Evolutionary conservation across 2,888 invertebrate genomes (phyloP), one percentile per base, ranked within the genome.

Genomic region (Cecidostiba fungosa): DNA sequence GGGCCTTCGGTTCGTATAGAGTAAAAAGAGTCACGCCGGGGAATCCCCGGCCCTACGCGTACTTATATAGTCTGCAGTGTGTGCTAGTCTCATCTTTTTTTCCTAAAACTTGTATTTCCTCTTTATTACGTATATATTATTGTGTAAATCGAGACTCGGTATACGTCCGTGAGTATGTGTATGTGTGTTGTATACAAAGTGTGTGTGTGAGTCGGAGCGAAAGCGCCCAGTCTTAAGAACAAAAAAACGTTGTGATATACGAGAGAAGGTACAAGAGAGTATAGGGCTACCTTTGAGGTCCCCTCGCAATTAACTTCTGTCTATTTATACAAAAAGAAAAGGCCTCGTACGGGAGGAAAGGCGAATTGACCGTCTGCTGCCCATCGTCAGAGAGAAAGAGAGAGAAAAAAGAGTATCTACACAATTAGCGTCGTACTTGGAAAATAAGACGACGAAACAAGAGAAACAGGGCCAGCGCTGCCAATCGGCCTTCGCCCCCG

Each of bases 201-300:
- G 12, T 62, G 12, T 23, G 12, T 36, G 77, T 59, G 59, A 10
- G 43, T 69, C 77, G 77, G 73, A 74, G 69, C 74, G 16, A 66
- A 62, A 77, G 47, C 62, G 77, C 77, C 85, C 85, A 85, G 85
- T 85, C 85, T 85, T 85, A 62, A 72, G 50, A 50, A 77, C 29
- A 76, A 70, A 26, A 72, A 54, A 78, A 62, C 78, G 74, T 69
- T 23, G 86, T 72, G 69, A 81, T 78, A 59, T 6, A 70, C 62
- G 72, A 80, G 62, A 82, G 77, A 82, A 62, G 82, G 81, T 77
- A 85, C 81, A 82, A 85, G 85, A 82, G 80, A 80, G 80, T 80
- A 70, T 50, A 36, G 78, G 73, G 73, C 76, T 36, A n/a, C 32
- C 39, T 23, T 3, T 26, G 14, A 66, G 29, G 66, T 16, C 77